Base-by-base conservation (phyloP, 1,140 invertebrate genomes). In the Procambarus clarkii region DNA sequence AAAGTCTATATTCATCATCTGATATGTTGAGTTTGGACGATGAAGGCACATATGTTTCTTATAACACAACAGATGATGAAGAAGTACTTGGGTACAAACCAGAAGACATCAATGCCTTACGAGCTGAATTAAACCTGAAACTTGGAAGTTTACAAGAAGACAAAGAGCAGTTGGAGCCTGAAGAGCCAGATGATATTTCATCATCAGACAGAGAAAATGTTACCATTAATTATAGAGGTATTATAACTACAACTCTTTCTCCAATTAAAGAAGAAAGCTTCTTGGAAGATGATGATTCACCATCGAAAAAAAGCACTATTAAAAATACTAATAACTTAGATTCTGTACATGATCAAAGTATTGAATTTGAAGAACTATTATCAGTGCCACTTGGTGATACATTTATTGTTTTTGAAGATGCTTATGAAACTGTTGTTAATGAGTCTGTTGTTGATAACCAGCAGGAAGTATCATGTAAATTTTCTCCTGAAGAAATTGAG, bases 191-290 rank as follows among this genome's bases (percentile, higher is more conserved):
- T 45, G 92, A 88, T 46, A n/a, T 46, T 44, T 45, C 69, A 64
- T 50, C 69, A 44, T 50, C 24, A n/a, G 84, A 86, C 21, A 74
- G 69, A 74, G 90, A 91, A n/a, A 91, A 82, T 82, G 84, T 91
- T 54, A 54, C 85, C 44, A 91, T 91, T n/a, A 91, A 91, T 74
- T 91, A 91, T 45, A 46, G 90, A 54, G 84, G 90, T 3, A 91
- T 91, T 7, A 60, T 91, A 34, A 46, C 90, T 7, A 81, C 90
- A 15, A 91, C 90, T 18, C 50, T 91, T 44, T 91, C 90, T 15
- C 90, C 90, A 21, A 91, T 91, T 34, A 91, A 91, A 60, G 90
- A 91, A 58, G 90, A 91, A 76, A 91, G 90, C 34, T 91, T 81
- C 64, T 8, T 86, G 21, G 90, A 87, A 44, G 90, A 91, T 46